A percentile compares a stretch with the other conserved stretches of the same genome.
Conservation (phyloP, 2,888 invertebrate genomes). For the Hoplodrina ambigua region DNA sequence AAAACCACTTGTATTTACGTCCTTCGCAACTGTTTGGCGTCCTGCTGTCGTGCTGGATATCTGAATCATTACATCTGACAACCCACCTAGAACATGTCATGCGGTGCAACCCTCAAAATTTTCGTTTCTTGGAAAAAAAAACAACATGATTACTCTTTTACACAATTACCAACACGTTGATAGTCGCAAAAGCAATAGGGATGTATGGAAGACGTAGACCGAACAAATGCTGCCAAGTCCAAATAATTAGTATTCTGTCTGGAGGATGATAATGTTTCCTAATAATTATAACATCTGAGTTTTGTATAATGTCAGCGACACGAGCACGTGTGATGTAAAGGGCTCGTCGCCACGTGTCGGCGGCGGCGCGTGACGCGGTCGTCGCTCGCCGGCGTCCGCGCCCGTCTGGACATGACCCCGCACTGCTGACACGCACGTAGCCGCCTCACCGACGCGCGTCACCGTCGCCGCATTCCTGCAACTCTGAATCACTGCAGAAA, state of each 20-base stretch:
- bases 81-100: too few species aligned
- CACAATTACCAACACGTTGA: not conserved
- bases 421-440: too few species aligned
- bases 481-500: slow-evolving; percentile 27
- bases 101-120: too few species aligned
- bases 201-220: too few species aligned
- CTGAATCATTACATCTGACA: too few species aligned
- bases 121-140: too few species aligned
- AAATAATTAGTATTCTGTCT: not conserved
- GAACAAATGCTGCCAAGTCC: too few species aligned
- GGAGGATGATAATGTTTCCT: not conserved
- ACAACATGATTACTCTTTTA: too few species aligned
- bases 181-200: not conserved
- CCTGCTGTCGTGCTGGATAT: too few species aligned
- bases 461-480: slow-evolving; percentile 7
- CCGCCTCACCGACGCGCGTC: too few species aligned
- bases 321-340: not conserved
- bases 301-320: not conserved
- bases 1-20: not conserved
- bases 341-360: slow-evolving; percentile 6
- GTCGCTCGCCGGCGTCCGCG: not conserved
- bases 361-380: slow-evolving; percentile 3
- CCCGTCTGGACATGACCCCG: not conserved
- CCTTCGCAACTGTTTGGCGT: not conserved
- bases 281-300: not conserved